phyloP scores from a whole-genome alignment of 2,888 invertebrate species.

The Electrophaes corylata region DNA sequence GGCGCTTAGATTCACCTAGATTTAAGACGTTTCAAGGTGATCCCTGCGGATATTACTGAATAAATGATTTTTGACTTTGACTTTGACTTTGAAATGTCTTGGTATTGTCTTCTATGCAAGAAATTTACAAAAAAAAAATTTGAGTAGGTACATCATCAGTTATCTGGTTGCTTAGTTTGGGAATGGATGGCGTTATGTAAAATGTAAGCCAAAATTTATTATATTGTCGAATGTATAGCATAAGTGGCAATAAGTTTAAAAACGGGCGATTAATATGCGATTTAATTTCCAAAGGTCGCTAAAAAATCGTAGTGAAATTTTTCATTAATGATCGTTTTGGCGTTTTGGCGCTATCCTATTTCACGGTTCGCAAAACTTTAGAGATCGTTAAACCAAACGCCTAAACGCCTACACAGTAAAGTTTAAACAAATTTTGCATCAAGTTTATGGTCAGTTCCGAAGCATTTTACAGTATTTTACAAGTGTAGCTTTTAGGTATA shows the following conservation, averaged over 20 bases:
- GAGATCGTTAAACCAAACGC: slow-evolving; percentile 57
- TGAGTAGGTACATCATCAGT: no score
- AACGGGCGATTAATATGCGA: slow-evolving; percentile 37
- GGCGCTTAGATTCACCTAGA: no score
- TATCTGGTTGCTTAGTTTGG: no score
- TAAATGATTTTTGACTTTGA: no score
- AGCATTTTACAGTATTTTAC: slow-evolving; percentile 8
- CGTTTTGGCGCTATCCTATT: slow-evolving; percentile 54
- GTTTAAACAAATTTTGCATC: slow-evolving; percentile 47
- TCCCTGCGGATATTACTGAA: no score
- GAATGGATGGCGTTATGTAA: no score
- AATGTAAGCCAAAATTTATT: no score
- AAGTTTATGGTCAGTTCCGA: slow-evolving; percentile 43
- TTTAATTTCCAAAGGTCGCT: slow-evolving; percentile 32
- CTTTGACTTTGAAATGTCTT: no score
- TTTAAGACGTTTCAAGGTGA: no score
- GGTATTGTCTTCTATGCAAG: no score
- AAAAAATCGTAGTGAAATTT: slow-evolving; percentile 29
- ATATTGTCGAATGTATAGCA: no score
- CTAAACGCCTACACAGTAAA: slow-evolving; percentile 47
- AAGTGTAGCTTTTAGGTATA: neutral
- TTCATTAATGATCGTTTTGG: slow-evolving; percentile 50
- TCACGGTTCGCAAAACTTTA: slow-evolving; percentile 58
- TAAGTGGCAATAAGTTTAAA: slow-evolving; percentile 5
- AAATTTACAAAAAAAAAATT: no score